Evolutionary conservation across 2,113 vertebrate species (phyloP).

Genomic region (Corydoras sp.): DNA sequence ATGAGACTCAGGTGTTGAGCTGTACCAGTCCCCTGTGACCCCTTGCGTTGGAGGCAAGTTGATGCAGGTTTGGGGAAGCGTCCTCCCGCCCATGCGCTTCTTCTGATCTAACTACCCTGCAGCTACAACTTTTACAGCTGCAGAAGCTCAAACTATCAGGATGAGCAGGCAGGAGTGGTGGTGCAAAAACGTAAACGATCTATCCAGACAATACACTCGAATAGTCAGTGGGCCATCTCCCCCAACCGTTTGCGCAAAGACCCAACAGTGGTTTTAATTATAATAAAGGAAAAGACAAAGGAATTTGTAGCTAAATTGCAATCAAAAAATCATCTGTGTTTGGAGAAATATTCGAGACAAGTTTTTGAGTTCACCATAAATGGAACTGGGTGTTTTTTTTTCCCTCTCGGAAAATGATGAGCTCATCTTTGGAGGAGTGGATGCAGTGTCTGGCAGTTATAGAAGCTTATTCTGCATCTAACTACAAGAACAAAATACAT

Average conservation of each 20-base stretch:
- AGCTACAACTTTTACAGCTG: slow-evolving; percentile 30
- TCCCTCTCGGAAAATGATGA: slow-evolving; percentile 26
- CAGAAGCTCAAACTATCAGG: neutral
- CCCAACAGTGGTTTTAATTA: too few relatives aligned
- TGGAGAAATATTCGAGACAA: too few relatives aligned
- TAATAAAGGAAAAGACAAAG: too few relatives aligned
- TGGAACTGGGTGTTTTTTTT: neutral
- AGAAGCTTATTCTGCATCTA: too few relatives aligned
- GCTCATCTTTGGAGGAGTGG: slow-evolving; percentile 32
- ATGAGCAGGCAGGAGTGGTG: neutral
- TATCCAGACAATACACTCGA: neutral
- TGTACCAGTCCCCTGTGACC: slow-evolving; percentile 21
- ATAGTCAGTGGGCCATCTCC: neutral
- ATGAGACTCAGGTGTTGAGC: neutral
- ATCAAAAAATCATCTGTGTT: too few relatives aligned
- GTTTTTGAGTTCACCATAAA: neutral
- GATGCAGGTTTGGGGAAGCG: slow-evolving; percentile 57
- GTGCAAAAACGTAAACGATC: neutral
- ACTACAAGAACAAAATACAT: too few relatives aligned
- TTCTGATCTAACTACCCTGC: slow-evolving; percentile 5
- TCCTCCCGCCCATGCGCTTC: slow-evolving; percentile 37
- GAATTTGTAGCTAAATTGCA: too few relatives aligned
- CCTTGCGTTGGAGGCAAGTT: slow-evolving; percentile 52
- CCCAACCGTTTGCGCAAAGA: too few relatives aligned
- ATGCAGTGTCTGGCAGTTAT: slow-evolving; percentile 4